Evolutionary conservation across 2,113 vertebrate genomes (phyloP).

Genomic region (Pandion haliaetus): DNA sequence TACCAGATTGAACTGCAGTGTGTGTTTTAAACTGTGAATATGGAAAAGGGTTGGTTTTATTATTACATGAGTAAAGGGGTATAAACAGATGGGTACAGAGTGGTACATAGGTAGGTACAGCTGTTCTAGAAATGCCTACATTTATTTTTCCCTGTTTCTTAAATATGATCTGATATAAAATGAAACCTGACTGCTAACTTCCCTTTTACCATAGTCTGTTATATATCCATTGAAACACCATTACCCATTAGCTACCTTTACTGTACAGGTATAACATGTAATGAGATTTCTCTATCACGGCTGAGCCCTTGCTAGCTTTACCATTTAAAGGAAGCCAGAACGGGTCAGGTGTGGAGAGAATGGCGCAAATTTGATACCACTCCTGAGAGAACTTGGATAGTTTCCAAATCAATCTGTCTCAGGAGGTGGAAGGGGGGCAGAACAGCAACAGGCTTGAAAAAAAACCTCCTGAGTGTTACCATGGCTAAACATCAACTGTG

Average conservation of each 20-base stretch:
- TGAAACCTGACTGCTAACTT: background rate
- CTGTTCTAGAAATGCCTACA: background rate
- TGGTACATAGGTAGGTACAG: background rate
- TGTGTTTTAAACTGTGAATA: background rate
- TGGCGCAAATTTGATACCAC: slow-evolving; percentile 15
- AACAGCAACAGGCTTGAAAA: slow-evolving; percentile 32
- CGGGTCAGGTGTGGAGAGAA: slow-evolving; percentile 28
- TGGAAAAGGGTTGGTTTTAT: background rate
- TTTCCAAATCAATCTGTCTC: slow-evolving; percentile 47
- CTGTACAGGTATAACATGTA: background rate
- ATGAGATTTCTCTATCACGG: background rate
- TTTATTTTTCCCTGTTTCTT: background rate
- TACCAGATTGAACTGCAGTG: background rate
- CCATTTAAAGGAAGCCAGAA: slow-evolving; percentile 10
- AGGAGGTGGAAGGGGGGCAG: background rate
- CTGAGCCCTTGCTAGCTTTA: background rate
- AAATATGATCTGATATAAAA: background rate
- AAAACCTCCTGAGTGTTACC: slow-evolving; percentile 23
- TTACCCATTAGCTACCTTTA: background rate
- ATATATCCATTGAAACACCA: background rate
- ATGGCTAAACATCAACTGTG: slow-evolving; percentile 35
- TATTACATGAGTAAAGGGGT: background rate
- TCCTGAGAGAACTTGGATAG: slow-evolving; percentile 1
- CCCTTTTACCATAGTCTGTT: background rate
- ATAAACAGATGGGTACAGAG: background rate